Base-by-base conservation (phyloP, 2,888 invertebrate species). In the Pecten maximus region DNA sequence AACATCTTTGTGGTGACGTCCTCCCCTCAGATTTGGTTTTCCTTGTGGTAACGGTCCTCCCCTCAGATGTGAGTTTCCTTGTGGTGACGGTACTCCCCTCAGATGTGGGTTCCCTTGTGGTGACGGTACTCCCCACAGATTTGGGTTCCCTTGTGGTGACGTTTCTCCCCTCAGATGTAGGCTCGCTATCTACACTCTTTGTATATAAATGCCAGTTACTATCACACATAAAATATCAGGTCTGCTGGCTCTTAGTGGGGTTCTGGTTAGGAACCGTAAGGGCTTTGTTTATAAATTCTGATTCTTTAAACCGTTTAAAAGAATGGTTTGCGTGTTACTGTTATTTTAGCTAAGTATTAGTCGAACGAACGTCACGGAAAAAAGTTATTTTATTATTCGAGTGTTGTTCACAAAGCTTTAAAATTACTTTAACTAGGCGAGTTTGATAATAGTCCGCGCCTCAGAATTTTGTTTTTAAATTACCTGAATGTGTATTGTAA, bases 381-480 rank as follows among this genome's bases (percentile, higher is more conserved):
- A 28, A 74, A 10, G 74, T 74, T 74, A 74, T 74, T 74, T 74
- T 74, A 35, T 74, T 74, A 15, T 74, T 74, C 2, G 16, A 74
- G 35, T 35, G 6, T 35, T 23, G 10, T 28, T 74, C 74, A 74
- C 35, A 74, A 74, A 74, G 74, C 12, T 35, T 74, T 74, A 35
- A 35, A 74, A 74, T 74, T 74, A 74, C 74, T 74, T 74, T 15
- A 74, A 74, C 74, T 74, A 74, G 35, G 35, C 35, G 35, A 35
- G 74, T 74, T 35, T 74, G 35, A 10, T 74, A 74, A 74, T 74
- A 35, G 74, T 74, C 35, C 74, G 0, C 74, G 0, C 74, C 74
- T 74, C 4, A 74, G 74, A 74, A 74, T 74, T 74, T 74, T 74
- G 74, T 74, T 74, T 74, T 74, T 74, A 74, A 74, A 74, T 74